phyloP scores from a whole-genome alignment of 64 coral and sea anemone species.

The Stylophora pistillata region DNA sequence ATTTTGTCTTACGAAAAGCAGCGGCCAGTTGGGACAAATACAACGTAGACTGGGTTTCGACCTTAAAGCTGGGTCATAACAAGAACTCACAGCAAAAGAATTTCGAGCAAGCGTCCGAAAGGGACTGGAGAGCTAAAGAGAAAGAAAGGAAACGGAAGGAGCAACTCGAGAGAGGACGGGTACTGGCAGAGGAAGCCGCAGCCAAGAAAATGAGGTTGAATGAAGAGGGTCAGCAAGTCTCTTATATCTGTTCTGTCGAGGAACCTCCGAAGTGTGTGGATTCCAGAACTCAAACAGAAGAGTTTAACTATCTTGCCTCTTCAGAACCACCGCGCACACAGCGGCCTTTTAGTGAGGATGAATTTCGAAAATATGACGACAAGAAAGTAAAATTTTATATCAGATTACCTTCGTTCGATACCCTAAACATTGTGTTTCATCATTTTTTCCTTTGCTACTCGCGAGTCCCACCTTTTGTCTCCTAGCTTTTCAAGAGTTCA shows the following conservation, averaged over 20 bases:
- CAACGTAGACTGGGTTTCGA: slow-evolving; percentile 58
- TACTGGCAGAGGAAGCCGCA: slow-evolving; percentile 2
- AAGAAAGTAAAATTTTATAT: slow-evolving; percentile 67
- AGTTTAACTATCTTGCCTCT: slow-evolving; percentile 63
- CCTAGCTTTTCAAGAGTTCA: slow-evolving; percentile 69
- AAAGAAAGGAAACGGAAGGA: slow-evolving; percentile 13
- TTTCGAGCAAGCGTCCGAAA: slow-evolving; percentile 9
- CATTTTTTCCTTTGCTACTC: too few relatives aligned
- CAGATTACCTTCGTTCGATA: slow-evolving; percentile 59
- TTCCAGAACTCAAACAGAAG: slow-evolving; percentile 64
- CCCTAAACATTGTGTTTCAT: slow-evolving; percentile 47
- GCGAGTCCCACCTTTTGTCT: slow-evolving; percentile 1
- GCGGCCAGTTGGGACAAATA: slow-evolving; percentile 46
- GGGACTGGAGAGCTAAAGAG: neutral
- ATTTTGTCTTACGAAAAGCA: slow-evolving; percentile 43
- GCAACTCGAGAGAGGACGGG: slow-evolving; percentile 6
- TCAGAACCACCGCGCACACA: neutral
- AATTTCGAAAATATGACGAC: too few relatives aligned
- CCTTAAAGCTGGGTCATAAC: slow-evolving; percentile 34
- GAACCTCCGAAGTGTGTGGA: neutral
- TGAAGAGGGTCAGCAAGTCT: slow-evolving; percentile 12
- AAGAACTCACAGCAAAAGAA: slow-evolving; percentile 1
- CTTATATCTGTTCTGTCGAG: neutral
- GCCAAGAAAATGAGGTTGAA: neutral
- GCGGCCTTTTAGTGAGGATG: too few relatives aligned